Evolutionary conservation across 1,140 invertebrate genomes (phyloP), one percentile per base, ranked within the genome.

Genomic region (Ericerus pela): DNA sequence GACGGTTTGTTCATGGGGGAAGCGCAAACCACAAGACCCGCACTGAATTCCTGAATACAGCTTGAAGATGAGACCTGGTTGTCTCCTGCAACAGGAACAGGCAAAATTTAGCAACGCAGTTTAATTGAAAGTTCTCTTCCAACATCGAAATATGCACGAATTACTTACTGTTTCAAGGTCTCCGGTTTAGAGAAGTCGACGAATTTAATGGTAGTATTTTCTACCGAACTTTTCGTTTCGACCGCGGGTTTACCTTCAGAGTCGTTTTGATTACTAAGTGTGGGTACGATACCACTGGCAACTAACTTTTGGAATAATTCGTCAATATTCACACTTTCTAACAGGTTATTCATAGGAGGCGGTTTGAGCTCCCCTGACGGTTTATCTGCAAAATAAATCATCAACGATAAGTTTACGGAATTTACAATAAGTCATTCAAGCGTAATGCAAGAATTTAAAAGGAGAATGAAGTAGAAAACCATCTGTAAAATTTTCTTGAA

Each of bases 11-110:
- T 90, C 85, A 0, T 86, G 80, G 11, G 84, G 81, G 68, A 96
- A 96, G 36, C 94, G 75, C 26, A 87, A 79, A 16, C 92, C 92
- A 72, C 93, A 97, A 22, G 89, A 89, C 55, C 86, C 85, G 71
- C 94, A 97, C 68, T 96, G 93, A 73, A 94, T 88, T 5, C 93
- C 79, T 29, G 67, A 65, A 60, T 78, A 79, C 28, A 81, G 61
- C 16, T 63, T 62, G 36, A 69, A 66, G 16, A 79, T 69, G 10
- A 76, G 63, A 51, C 68, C 69, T 6, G 67, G 65, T 56, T 75
- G 68, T 36, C 68, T 59, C 51, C 67, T 66, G 56, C 41, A 55
- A 60, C 55, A 55, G 65, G 10, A 62, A 59, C 54, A 58, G n/a
- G n/a, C 60, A 43, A 28, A 24, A 33, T 33, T n/a, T 33, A 10